Conservation (phyloP, 2,888 invertebrate genomes). For the Pterobdella sp. region DNA sequence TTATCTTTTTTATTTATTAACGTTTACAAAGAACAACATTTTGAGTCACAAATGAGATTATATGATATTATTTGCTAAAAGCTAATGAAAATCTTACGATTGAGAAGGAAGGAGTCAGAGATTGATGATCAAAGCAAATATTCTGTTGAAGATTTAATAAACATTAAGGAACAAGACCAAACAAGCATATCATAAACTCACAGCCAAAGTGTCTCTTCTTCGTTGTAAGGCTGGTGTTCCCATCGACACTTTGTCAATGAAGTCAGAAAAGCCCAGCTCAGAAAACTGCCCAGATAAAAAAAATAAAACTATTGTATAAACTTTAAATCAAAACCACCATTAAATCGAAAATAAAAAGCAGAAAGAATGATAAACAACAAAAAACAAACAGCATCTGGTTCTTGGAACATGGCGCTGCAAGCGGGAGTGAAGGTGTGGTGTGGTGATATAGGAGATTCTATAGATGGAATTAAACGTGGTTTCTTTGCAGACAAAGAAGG, state of each 20-base stretch:
- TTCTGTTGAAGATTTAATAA: slow-evolving; percentile 1
- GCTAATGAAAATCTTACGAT: background rate
- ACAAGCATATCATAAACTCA: slow-evolving; percentile 21
- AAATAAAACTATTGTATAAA: too few species aligned
- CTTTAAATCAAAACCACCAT: too few species aligned
- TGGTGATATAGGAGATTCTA: background rate
- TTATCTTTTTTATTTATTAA: too few species aligned
- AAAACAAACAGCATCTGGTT: background rate
- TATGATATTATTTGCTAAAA: too few species aligned
- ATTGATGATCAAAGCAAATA: background rate
- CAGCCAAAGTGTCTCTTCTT: slow-evolving; percentile 32
- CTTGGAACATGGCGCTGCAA: background rate
- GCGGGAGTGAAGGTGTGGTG: slow-evolving; percentile 8
- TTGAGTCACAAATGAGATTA: too few species aligned
- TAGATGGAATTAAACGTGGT: background rate
- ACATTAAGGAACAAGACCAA: background rate
- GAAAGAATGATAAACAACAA: too few species aligned
- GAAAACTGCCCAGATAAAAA: background rate
- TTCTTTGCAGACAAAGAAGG: background rate
- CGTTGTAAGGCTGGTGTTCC: slow-evolving; percentile 32
- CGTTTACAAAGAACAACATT: too few species aligned
- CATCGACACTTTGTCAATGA: slow-evolving; percentile 37
- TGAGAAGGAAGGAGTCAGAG: background rate
- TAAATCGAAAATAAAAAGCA: too few species aligned
- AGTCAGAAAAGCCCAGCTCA: slow-evolving; percentile 34